Conservation (phyloP, 2,113 vertebrate genomes). For the Rhadina sibilatrix region DNA sequence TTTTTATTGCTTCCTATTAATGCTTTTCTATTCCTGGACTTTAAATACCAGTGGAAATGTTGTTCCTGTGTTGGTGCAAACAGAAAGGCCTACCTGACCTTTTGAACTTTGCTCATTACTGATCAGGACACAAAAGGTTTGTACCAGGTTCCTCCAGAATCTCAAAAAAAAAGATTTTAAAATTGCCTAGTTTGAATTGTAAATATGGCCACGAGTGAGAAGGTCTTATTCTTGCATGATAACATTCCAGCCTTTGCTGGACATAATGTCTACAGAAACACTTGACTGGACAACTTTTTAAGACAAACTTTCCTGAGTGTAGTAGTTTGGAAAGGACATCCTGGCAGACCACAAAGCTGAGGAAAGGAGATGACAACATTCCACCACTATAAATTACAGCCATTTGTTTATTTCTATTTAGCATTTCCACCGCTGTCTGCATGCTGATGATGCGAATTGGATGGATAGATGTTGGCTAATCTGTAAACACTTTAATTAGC, state of each 20-base stretch:
- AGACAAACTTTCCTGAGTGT: neutral
- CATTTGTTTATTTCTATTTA: constrained; percentile 39
- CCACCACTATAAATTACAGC: neutral
- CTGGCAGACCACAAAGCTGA: neutral
- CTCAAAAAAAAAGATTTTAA: accelerated
- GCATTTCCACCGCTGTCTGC: neutral
- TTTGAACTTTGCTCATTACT: neutral
- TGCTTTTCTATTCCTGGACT: neutral
- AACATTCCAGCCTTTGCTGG: neutral
- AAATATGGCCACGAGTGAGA: neutral
- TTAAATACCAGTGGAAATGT: neutral
- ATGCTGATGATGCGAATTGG: constrained; percentile 2
- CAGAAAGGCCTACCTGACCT: neutral
- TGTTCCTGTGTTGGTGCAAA: neutral
- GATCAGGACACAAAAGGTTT: neutral
- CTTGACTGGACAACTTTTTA: neutral
- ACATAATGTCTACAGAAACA: neutral
- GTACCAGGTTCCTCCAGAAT: neutral
- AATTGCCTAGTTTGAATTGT: neutral
- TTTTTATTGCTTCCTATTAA: neutral
- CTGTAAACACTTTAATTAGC: constrained; percentile 51
- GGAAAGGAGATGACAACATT: neutral
- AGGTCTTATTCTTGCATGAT: neutral
- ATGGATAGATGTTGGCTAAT: constrained; percentile 50
- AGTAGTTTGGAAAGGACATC: neutral